Evolutionary conservation across 2,888 invertebrate genomes (phyloP), one percentile per base, ranked within the genome.

Genomic region (Drosophila formosana): DNA sequence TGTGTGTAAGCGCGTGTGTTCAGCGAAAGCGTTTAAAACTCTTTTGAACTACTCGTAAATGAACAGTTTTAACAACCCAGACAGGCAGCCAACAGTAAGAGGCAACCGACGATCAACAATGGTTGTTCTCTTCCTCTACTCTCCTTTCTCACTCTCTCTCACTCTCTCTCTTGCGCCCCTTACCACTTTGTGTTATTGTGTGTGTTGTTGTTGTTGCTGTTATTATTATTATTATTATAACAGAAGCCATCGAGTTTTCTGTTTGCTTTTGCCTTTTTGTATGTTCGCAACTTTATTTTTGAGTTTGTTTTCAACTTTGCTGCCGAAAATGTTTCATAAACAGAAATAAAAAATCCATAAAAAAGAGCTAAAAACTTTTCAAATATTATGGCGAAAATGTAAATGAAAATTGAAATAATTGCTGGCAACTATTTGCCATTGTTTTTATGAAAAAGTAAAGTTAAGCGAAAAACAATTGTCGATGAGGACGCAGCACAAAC

Each of bases 361-460:
- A 56, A 50, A 53, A 43, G 32, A 28, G 57, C 26, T 23, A 6
- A 53, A 45, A 66, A 55, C 53, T 66, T 76, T 75, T 58, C 58
- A 76, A 75, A 76, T 76, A 75, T 76, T 76, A 76, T 64, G 58
- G 64, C 58, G 43, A 62, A 72, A 75, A 76, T 68, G 64, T 75
- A 75, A 78, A 68, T 78, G 68, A 66, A 75, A 75, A 75, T 78
- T 66, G 66, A 75, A 78, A 78, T 75, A 72, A 75, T 78, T 75
- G 68, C 72, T 57, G 43, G 37, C 43, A 78, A 75, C 72, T 78
- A 68, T 78, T 78, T 75, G 62, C 65, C 50, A 53, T 69, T 77
- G 58, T 66, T 63, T 64, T 32, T n/a, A 41, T 47, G 53, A 41
- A 18, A 41, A 32, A 34, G n/a, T 32, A 26, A 37, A 34, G 11